Percentiles rank a stretch among this genome's conserved stretches.
Conservation (phyloP, 2,113 vertebrate genomes). For the Acanthisitta chloris region DNA sequence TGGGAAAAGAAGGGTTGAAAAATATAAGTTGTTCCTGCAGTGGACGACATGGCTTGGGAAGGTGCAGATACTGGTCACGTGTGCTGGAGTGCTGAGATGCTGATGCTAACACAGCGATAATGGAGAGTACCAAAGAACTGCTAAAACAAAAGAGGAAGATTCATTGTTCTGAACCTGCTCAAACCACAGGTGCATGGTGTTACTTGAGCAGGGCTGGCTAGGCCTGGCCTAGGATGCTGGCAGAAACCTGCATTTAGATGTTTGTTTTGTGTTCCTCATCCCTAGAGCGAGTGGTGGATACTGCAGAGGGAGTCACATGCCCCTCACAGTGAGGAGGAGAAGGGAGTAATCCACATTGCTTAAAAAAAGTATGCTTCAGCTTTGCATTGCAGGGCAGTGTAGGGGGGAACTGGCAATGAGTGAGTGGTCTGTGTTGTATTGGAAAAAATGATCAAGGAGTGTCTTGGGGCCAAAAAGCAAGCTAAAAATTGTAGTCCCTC, state of each 20-base stretch:
- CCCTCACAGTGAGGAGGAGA: neutral
- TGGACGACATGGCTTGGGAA: neutral
- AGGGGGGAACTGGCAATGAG: neutral
- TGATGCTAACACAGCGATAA: neutral
- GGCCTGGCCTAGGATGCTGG: neutral
- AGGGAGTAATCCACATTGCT: neutral
- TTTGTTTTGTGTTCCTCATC: neutral
- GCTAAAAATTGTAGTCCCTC: neutral
- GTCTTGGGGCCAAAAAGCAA: neutral
- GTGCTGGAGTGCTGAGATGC: neutral
- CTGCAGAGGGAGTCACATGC: rapidly evolving
- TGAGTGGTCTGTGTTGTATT: neutral
- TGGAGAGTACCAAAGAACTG: neutral
- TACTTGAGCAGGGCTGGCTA: neutral
- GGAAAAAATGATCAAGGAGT: neutral
- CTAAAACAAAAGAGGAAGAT: neutral
- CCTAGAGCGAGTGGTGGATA: rapidly evolving
- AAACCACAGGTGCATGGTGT: neutral
- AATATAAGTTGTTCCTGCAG: rapidly evolving
- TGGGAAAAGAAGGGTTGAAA: neutral
- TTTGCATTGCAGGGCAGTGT: neutral
- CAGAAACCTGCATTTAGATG: neutral
- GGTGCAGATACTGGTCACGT: neutral
- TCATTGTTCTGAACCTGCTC: neutral
- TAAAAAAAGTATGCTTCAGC: neutral